Evolutionary conservation across 2,113 vertebrate genomes (phyloP).

Genomic region (Pandion haliaetus): DNA sequence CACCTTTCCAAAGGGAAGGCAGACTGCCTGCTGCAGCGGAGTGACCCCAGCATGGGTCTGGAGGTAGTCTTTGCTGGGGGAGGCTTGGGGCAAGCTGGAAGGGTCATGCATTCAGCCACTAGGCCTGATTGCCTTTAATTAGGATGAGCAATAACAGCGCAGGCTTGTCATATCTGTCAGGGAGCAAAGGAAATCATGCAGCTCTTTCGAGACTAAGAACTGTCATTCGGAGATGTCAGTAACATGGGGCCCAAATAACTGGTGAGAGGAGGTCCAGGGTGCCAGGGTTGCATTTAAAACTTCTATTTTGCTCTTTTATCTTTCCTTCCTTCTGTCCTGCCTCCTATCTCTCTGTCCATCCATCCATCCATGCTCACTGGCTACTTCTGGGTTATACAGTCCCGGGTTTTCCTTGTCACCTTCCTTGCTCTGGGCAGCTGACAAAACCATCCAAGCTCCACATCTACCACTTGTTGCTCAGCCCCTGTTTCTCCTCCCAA

Average conservation of each 20-base stretch:
- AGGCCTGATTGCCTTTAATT: neutral
- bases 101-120: neutral
- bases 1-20: neutral
- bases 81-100: neutral
- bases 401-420: neutral
- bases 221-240: neutral
- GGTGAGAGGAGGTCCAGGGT: neutral
- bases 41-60: rapidly evolving
- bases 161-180: neutral
- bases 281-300: neutral
- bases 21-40: neutral
- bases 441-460: neutral
- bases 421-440: neutral
- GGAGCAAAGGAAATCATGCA: neutral
- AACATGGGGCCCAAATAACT: neutral
- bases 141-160: neutral
- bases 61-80: neutral
- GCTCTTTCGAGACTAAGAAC: neutral
- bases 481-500: neutral
- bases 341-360: neutral
- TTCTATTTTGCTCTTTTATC: neutral
- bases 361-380: neutral
- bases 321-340: neutral
- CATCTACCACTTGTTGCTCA: neutral
- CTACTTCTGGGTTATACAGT: neutral